Percentiles rank a stretch among this genome's conserved stretches.
Conservation (phyloP, 2,113 vertebrate species). For the Microcebus tavaratra region DNA sequence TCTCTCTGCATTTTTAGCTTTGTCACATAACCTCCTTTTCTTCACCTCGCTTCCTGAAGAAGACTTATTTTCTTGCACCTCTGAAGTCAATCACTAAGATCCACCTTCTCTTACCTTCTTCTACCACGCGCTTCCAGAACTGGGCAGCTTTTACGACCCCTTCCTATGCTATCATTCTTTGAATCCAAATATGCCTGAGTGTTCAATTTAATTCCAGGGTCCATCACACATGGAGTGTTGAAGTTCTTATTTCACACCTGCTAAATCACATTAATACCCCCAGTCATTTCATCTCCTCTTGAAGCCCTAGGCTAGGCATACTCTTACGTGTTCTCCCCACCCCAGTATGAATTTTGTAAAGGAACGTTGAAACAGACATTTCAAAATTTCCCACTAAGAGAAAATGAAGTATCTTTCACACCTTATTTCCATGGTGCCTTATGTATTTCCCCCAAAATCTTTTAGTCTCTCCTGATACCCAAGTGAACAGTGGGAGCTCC, state of each 20-base stretch:
- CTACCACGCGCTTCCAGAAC: background rate
- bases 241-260: background rate
- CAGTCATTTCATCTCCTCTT: background rate
- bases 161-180: background rate
- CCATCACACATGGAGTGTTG: background rate
- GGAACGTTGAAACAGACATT: background rate
- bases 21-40: background rate
- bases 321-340: background rate
- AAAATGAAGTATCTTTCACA: slow-evolving; percentile 14
- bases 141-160: background rate
- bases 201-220: background rate
- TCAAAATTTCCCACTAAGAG: background rate
- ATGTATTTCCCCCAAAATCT: background rate
- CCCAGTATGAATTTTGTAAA: background rate
- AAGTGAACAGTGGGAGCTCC: background rate
- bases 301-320: background rate
- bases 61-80: background rate
- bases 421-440: background rate
- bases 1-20: background rate
- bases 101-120: background rate
- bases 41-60: background rate
- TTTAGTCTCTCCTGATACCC: background rate
- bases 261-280: background rate
- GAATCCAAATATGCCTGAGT: background rate
- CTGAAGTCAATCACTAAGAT: background rate